These are phyloP conservation scores for Hirundo rustica DNA, from an alignment of 2,797 vertebrate genomes.

Conservation along the genomic window DNA sequence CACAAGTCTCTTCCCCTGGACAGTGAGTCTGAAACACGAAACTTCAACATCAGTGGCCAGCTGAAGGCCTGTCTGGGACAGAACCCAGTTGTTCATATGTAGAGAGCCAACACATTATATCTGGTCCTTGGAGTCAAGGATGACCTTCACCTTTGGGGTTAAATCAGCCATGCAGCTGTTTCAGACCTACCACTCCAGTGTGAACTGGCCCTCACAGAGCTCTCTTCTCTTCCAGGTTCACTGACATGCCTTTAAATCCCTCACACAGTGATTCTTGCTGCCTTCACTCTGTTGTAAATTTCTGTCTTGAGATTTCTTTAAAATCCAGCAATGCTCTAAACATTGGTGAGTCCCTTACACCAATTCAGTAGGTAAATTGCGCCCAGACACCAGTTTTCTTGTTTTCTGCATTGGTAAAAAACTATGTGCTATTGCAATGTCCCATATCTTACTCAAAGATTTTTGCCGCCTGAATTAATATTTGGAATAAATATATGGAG, in stretches of 20 bases:
- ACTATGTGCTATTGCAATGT: not conserved
- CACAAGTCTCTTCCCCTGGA: not conserved
- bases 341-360: not conserved
- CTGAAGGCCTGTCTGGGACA: not conserved
- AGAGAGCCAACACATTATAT: not conserved
- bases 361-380: not conserved
- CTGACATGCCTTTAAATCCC: not conserved
- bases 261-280: not conserved
- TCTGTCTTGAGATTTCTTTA: not conserved
- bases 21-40: not conserved
- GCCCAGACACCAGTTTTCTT: not conserved
- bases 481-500: not conserved
- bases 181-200: not conserved
- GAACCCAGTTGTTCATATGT: not conserved
- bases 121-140: not conserved
- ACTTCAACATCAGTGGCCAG: too few relatives aligned
- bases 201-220: not conserved
- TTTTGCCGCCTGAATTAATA: not conserved
- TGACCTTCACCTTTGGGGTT: not conserved
- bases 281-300: not conserved
- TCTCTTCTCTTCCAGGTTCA: not conserved
- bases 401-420: not conserved
- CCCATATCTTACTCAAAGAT: not conserved
- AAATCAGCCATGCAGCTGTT: not conserved
- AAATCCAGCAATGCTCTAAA: not conserved